Base-by-base conservation (phyloP, 1,140 invertebrate genomes). In the Lepeophtheirus salmonis region DNA sequence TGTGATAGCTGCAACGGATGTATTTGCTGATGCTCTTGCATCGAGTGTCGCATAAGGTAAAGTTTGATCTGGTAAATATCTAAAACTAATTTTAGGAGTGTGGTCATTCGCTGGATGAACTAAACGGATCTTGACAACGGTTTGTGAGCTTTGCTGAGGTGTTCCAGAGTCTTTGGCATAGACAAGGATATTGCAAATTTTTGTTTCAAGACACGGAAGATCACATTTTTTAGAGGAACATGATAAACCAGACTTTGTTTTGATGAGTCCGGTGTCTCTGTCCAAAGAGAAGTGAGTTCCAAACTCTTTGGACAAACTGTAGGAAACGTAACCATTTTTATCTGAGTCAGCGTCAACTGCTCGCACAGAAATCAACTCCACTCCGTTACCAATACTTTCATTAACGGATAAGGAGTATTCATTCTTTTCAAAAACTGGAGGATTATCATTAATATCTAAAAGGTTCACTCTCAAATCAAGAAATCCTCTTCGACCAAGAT, bases 371-470 rank as follows among this genome's bases (percentile, higher is more conserved):
- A 92, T 70, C 0, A 96, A 87, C 4, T 77, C 78, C 0, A 84
- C 89, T n/a, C 87, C 88, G 0, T 83, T 80, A 2, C 82, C 79
- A 2, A 88, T 84, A 67, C 85, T 94, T 72, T 97, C 94, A 70
- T 90, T 89, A 14, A 96, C 66, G 10, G 83, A 83, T 0, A 92
- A 87, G 50, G 83, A 83, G 71, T 94, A 96, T 67, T 92, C 89
- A 72, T 82, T 86, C 67, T 89, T 86, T 67, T 88, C 85, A 65
- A 94, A 92, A 54, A 89, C 83, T 21, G 91, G 91, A 16, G 88
- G 84, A 72, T 94, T 92, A 68, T 96, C 90, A 68, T 96, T 95
- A 0, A 90, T 86, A 70, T 95, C 91, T 55, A 92, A 71, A 59
- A 92, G 83, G 14, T 83, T 83, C 10, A 91, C 84, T 69, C 89